These are phyloP conservation scores for Drosophila triauraria DNA, from an alignment of 1,140 invertebrate species.

Conservation along the genomic window DNA sequence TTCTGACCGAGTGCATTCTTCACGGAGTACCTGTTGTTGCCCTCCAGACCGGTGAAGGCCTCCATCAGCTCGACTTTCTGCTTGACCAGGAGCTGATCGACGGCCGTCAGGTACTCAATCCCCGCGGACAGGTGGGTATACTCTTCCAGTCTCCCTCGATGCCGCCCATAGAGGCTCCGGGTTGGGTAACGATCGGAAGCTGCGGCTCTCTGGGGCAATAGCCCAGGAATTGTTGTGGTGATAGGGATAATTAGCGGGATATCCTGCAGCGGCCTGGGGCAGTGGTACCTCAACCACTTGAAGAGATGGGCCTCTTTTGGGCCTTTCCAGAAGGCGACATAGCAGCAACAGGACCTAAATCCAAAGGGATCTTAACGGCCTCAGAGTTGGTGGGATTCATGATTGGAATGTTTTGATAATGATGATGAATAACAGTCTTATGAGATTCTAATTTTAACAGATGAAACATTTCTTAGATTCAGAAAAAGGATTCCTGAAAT, in stretches of 20 bases:
- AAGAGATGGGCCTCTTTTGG: neutral
- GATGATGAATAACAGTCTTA: neutral
- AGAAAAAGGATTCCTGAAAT: neutral
- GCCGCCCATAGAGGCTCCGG: neutral
- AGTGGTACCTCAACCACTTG: constrained; percentile 4
- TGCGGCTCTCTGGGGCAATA: neutral
- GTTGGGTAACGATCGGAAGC: constrained; percentile 7
- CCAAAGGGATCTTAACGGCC: neutral
- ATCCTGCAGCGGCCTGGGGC: neutral
- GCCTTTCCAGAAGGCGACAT: neutral
- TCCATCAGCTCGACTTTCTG: constrained; percentile 95
- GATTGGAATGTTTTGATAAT: neutral
- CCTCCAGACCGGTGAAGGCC: constrained; percentile 94
- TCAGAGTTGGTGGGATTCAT: neutral
- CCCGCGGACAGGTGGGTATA: constrained; percentile 92
- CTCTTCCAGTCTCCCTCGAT: constrained; percentile 92
- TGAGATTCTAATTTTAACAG: neutral
- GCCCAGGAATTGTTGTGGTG: neutral
- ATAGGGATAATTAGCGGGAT: neutral
- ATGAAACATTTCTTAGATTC: neutral
- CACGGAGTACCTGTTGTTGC: constrained; percentile 94
- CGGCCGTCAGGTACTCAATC: constrained; percentile 95
- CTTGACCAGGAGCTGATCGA: constrained; percentile 95
- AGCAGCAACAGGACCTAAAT: neutral
- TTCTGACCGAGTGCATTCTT: constrained; percentile 92